These are phyloP conservation scores for Mesocentrotus franciscanus DNA, from an alignment of 53 echinoderm and acorn worm genomes.

Conservation along the genomic window DNA sequence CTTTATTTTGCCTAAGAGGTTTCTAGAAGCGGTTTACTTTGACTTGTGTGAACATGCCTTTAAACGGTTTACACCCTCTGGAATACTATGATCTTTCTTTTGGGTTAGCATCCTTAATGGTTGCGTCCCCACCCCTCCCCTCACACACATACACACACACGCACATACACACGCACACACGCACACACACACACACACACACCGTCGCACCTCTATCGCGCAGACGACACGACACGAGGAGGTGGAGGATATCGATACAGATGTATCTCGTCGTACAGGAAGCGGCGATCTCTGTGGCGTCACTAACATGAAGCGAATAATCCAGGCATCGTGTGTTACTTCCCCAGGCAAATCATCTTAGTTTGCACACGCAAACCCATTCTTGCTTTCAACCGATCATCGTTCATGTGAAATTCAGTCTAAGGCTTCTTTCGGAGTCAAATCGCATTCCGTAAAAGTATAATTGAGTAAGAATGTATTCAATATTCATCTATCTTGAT, in stretches of 20 bases:
- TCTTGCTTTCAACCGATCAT: neutral
- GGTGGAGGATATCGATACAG: neutral
- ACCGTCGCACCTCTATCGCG: neutral
- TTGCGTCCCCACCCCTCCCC: too few relatives aligned
- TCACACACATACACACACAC: too few relatives aligned
- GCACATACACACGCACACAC: too few relatives aligned
- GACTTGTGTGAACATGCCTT: neutral
- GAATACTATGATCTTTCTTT: too few relatives aligned
- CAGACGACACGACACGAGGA: neutral
- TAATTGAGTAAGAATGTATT: neutral
- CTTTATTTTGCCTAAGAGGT: too few relatives aligned
- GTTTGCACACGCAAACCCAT: neutral
- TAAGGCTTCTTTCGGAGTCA: too few relatives aligned
- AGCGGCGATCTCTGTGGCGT: neutral
- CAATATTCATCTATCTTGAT: neutral
- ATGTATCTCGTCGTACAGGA: neutral
- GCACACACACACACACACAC: too few relatives aligned
- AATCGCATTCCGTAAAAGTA: neutral
- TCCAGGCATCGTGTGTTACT: neutral
- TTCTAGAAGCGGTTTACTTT: neutral
- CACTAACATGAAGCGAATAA: neutral
- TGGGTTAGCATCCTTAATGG: too few relatives aligned
- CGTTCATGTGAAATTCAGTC: neutral
- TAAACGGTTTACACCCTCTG: neutral
- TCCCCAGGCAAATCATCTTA: neutral